Base-by-base conservation (phyloP, 2,888 invertebrate genomes). In the Thecocarcelia acutangulata region DNA sequence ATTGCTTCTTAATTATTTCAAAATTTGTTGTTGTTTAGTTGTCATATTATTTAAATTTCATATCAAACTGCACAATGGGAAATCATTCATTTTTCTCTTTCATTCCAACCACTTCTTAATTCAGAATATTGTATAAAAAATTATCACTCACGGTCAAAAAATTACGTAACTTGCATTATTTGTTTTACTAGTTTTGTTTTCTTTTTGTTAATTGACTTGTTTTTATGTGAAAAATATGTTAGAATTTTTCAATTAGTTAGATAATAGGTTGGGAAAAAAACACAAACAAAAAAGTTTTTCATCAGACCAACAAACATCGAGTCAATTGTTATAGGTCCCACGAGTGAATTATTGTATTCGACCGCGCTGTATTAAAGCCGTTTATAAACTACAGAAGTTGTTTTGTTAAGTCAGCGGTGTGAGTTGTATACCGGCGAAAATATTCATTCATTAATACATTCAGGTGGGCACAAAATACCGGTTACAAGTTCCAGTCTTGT, bases 301-400 rank as follows among this genome's bases (percentile, higher is more conserved):
- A 44, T 44, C 56, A 46, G 40, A 54, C 40, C 15, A 33, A 24
- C 15, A 33, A 24, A 28, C 46, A 59, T 13, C 15, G 74, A 46
- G 40, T 50, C 58, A 79, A 24, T 46, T 12, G n/a, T 58, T 72
- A 33, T n/a, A 9, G 15, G 21, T 50, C 48, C 50, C 21, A 82
- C 73, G 78, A 66, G 40, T 33, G 63, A 68, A 66, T 52, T 68
- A 63, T 75, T 66, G 48, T 58, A 56, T 46, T 83, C 82, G 83
- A 85, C 85, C 85, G 82, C 80, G 64, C 83, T 82, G 78, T 64
- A 73, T 78, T 74, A 81, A 83, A 79, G 85, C 70, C 80, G 78
- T 79, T 75, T 80, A 81, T 83, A 83, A 84, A 85, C 85, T 85
- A 82, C 56, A 70, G 72, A 77, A 64, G 69, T 77, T 70, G 77